Conservation (phyloP, 2,797 vertebrate species). For the Erithacus rubecula region DNA sequence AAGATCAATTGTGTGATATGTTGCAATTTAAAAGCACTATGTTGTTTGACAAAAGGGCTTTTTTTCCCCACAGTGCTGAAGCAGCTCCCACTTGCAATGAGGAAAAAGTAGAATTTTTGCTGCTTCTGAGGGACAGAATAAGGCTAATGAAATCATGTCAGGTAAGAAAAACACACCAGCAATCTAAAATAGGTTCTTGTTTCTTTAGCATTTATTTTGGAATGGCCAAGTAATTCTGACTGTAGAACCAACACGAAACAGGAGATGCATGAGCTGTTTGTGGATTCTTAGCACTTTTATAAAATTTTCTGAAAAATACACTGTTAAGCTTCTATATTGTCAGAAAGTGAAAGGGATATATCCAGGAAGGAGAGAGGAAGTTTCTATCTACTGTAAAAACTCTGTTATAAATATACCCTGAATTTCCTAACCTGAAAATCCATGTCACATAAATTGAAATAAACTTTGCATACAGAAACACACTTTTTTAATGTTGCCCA, state of each 20-base stretch:
- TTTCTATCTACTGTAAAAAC: not conserved
- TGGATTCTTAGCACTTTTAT: not conserved
- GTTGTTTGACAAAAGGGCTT: not conserved
- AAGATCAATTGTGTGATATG: not conserved
- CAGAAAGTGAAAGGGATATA: not conserved
- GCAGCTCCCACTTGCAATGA: not conserved
- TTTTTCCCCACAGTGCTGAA: not conserved
- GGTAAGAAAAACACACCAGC: not conserved
- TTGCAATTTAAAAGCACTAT: not conserved
- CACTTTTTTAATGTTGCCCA: not conserved
- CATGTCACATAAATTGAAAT: not conserved
- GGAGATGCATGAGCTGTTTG: not conserved
- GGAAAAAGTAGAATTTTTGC: not conserved
- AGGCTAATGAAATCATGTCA: not conserved
- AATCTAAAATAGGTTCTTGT: not conserved
- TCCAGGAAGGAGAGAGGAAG: not conserved
- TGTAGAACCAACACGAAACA: not conserved
- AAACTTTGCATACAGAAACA: not conserved
- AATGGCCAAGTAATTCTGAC: not conserved
- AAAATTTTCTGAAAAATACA: not conserved
- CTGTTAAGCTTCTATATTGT: not conserved
- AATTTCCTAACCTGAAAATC: not conserved
- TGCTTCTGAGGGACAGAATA: not conserved
- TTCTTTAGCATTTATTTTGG: not conserved
- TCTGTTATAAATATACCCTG: not conserved